Base-by-base conservation (phyloP, 2,888 invertebrate genomes). In the Cephus nigrinus region DNA sequence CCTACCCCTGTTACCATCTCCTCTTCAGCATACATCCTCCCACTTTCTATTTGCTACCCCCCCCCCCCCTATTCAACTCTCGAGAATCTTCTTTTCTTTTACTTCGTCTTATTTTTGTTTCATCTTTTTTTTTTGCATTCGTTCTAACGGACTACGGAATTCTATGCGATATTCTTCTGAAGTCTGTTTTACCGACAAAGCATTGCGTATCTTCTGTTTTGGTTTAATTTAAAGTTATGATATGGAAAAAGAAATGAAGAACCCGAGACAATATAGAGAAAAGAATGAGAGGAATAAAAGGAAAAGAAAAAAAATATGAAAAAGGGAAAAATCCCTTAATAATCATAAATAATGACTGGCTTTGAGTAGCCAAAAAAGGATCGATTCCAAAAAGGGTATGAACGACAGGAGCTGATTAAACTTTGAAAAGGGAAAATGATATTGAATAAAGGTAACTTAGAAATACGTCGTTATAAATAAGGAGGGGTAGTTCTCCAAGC, bases 1-100 rank as follows among this genome's bases (percentile, higher is more conserved):
- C 79, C 68, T 68, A 77, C 78, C 76, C 72, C 72, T 74, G 78
- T 74, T 75, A 72, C 71, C 73, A 76, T 76, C n/a, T 77, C 68
- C 72, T 74, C 71, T 69, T 68, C 12, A 36, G 68, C 78, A 74
- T 75, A 30, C 74, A 36, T 78, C 75, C 36, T 68, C n/a, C 40
- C 15, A 68, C 9, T 55, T 55, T 55, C 1, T 69, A 77, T 77
- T 74, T 79, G 68, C 79, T 35, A 36, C 12, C 35, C 11, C 11
- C 11, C 12, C 12, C 35, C 11, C 11, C 11, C 12, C 30, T 73
- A 69, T 75, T 72, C 75, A 77, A 73, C 40, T 77, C 73, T 73
- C 76, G 34, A 76, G 76, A 33, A 33, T 36, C 36, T 72, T 73
- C 73, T 73, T 79, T 36, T 40, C 72, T 69, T 75, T 68, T 9